A percentile compares a stretch with the other conserved stretches of the same genome.
These are phyloP conservation scores for Pristionchus pacificus DNA, from an alignment of 1,140 invertebrate species.

Conservation along the genomic window DNA sequence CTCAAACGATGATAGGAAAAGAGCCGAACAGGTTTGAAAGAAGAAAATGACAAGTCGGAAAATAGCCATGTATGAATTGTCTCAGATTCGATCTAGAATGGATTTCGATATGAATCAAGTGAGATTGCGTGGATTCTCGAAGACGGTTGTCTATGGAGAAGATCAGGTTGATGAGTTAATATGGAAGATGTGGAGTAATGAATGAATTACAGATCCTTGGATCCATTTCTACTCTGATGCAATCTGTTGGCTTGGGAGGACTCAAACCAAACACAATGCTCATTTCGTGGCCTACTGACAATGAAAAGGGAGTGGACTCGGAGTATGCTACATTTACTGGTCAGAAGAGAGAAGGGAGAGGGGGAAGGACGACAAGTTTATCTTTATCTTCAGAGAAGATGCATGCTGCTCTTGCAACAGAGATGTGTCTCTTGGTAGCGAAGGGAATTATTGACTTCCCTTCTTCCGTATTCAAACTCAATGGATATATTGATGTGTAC, in stretches of 20 bases:
- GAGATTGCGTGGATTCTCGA: conserved; percentile 49
- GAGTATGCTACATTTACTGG: conserved; percentile 53
- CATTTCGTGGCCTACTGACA: conserved; percentile 84
- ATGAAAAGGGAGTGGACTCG: conserved; percentile 35
- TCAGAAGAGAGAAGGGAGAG: conserved; percentile 26
- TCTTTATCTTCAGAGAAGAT: conserved; percentile 42
- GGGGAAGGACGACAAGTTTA: conserved; percentile 4
- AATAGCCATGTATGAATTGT: too few relatives aligned
- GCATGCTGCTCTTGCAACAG: conserved; percentile 40
- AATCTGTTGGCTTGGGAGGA: conserved; percentile 92
- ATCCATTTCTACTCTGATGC: conserved; percentile 66
- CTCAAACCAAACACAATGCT: conserved; percentile 97
- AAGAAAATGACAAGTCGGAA: conserved; percentile 22
- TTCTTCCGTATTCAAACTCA: conserved; percentile 54
- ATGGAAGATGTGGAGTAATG: conserved; percentile 64
- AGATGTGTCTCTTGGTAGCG: conserved; percentile 51
- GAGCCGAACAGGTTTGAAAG: conserved; percentile 43
- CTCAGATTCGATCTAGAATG: conserved; percentile 33
- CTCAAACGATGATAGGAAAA: conserved; percentile 36
- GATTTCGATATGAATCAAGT: conserved; percentile 47
- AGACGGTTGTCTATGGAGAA: conserved; percentile 50
- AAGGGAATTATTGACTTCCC: conserved; percentile 47
- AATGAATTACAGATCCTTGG: conserved; percentile 80
- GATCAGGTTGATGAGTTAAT: conserved; percentile 38
- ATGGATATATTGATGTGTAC: conserved; percentile 94